phyloP scores from a whole-genome alignment of 2,888 invertebrate species.

The Argyresthia albistria region DNA sequence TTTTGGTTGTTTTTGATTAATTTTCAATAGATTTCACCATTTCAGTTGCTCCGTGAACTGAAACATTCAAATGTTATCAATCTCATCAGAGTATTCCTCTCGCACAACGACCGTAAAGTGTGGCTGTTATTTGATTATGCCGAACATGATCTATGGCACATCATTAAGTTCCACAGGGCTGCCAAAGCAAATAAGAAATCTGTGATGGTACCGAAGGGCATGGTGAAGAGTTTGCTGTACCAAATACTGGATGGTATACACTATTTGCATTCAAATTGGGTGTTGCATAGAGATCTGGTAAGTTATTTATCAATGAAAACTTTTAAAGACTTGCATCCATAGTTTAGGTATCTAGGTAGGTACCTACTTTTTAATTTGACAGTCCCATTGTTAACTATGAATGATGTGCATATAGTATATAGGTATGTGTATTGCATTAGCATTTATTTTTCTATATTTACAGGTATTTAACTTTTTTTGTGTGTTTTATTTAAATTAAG shows the following conservation, averaged over 20 bases:
- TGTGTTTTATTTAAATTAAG: too few species aligned
- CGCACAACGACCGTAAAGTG: constrained; percentile 96
- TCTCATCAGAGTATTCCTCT: constrained; percentile 95
- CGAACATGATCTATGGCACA: constrained; percentile 99
- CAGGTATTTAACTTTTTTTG: too few species aligned
- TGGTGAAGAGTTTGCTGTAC: constrained; percentile 97
- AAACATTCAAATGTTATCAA: constrained; percentile 98
- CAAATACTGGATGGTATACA: constrained; percentile 99
- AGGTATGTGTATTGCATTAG: too few species aligned
- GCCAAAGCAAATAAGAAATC: constrained; percentile 98
- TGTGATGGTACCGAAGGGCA: constrained; percentile 95
- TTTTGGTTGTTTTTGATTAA: too few species aligned
- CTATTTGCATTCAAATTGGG: constrained; percentile 99
- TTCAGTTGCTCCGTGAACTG: constrained; percentile 92
- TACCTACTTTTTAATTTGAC: too few species aligned
- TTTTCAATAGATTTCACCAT: too few species aligned
- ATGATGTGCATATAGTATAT: too few species aligned
- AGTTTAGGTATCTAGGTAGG: too few species aligned
- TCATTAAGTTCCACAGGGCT: constrained; percentile 98
- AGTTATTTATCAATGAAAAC: constrained; percentile 19
- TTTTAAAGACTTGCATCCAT: not conserved
- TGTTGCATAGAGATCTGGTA: constrained; percentile 96
- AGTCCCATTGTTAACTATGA: too few species aligned
- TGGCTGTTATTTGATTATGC: constrained; percentile 98
- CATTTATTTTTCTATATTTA: too few species aligned